phyloP scores from a whole-genome alignment of 2,113 vertebrate genomes.

The Semnornis frantzii region DNA sequence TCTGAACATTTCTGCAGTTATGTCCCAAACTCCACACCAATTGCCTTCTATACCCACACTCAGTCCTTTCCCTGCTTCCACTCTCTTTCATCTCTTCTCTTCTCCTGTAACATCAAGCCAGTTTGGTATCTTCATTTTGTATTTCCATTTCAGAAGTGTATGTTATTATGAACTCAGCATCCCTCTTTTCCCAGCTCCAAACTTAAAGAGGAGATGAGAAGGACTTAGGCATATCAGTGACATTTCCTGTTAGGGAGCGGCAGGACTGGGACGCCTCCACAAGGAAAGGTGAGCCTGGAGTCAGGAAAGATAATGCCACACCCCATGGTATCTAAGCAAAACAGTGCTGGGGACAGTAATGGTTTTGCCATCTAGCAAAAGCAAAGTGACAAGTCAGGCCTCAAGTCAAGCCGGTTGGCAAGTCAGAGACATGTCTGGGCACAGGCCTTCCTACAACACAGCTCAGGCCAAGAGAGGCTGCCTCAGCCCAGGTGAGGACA shows the following conservation, averaged over 20 bases:
- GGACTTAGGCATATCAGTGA: not conserved
- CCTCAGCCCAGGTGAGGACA: not conserved
- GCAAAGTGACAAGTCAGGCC: not conserved
- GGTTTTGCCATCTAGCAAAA: not conserved
- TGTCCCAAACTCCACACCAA: not conserved
- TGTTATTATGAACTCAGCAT: not conserved
- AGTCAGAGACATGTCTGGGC: not conserved
- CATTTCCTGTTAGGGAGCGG: not conserved
- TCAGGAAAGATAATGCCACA: not conserved
- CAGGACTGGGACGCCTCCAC: not conserved
- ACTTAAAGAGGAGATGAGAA: not conserved
- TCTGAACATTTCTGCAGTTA: conserved; percentile 8
- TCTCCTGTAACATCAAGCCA: not conserved
- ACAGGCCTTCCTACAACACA: not conserved
- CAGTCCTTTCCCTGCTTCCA: not conserved
- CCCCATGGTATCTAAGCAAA: accelerated
- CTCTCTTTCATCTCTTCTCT: not conserved
- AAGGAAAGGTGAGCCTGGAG: not conserved
- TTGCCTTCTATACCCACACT: not conserved
- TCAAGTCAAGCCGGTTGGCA: not conserved
- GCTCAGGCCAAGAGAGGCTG: not conserved
- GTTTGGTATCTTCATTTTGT: not conserved
- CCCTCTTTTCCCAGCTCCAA: not conserved
- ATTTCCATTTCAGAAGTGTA: not conserved
- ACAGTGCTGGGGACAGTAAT: not conserved